These are phyloP conservation scores for Orgyia antiqua DNA, from an alignment of 2,888 invertebrate genomes.

Conservation along the genomic window DNA sequence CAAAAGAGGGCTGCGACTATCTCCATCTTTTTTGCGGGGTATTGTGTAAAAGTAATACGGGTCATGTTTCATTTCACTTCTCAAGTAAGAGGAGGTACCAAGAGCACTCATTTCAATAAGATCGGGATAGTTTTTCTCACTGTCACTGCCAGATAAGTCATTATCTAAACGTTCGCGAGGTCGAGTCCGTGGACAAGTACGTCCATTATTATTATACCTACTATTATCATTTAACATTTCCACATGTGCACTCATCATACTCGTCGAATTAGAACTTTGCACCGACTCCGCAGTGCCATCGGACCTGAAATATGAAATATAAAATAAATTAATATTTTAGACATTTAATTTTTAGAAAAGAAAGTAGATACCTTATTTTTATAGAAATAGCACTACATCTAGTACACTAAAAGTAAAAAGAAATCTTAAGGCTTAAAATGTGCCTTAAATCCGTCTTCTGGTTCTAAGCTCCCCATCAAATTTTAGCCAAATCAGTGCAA, in stretches of 20 bases:
- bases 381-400: no score
- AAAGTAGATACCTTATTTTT: no score
- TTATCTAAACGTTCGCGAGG: conserved; percentile 65
- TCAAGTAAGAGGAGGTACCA: conserved; percentile 57
- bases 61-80: conserved; percentile 60
- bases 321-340: conserved; percentile 13
- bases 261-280: conserved; percentile 76
- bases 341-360: no score
- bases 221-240: conserved; percentile 57
- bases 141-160: conserved; percentile 70
- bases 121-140: conserved; percentile 77
- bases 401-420: no score
- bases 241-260: conserved; percentile 55
- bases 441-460: no score
- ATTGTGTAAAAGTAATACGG: conserved; percentile 82
- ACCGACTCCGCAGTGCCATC: conserved; percentile 72
- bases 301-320: conserved; percentile 59
- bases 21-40: conserved; percentile 79
- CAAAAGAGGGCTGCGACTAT: conserved; percentile 86
- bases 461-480: no score
- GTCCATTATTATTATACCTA: conserved; percentile 61
- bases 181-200: conserved; percentile 55
- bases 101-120: conserved; percentile 73
- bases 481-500: no score
- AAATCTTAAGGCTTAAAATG: no score